Evolutionary conservation across 2,797 vertebrate genomes (phyloP).

Genomic region (Enteromius thamalakanensis): DNA sequence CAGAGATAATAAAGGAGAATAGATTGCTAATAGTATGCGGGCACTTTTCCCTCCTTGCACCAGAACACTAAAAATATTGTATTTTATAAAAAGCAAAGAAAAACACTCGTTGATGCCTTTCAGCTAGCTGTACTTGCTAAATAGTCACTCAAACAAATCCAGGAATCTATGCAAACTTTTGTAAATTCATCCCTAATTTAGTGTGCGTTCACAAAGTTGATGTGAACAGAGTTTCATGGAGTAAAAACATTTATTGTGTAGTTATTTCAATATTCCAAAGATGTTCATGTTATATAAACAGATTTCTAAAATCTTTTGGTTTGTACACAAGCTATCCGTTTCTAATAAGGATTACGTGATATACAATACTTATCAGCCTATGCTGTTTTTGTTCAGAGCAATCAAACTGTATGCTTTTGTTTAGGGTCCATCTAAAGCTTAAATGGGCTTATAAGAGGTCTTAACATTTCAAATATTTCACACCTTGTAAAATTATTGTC

Average conservation of each 20-base stretch:
- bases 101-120: conserved; percentile 47
- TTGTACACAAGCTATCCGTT: conserved; percentile 14
- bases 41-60: conserved; percentile 10
- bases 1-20: conserved; percentile 6
- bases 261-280: conserved; percentile 34
- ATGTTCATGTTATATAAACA: conserved; percentile 5
- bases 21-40: conserved; percentile 18
- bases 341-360: conserved; percentile 7
- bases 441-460: background rate
- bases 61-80: conserved; percentile 54
- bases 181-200: conserved; percentile 23
- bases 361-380: conserved; percentile 23
- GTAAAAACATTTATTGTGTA: conserved; percentile 4
- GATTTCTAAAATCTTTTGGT: background rate
- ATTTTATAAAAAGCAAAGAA: conserved; percentile 38
- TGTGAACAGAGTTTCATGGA: background rate
- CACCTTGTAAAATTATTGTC: conserved; percentile 8
- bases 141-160: background rate
- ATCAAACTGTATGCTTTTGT: conserved; percentile 5
- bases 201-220: background rate
- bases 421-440: conserved; percentile 28
- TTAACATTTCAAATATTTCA: conserved; percentile 39
- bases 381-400: conserved; percentile 29
- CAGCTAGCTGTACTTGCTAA: conserved; percentile 13
- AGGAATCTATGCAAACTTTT: conserved; percentile 40